Evolutionary conservation across 2,888 invertebrate species (phyloP), one percentile per base, ranked within the genome.

Genomic region (Habrosyne pyritoides): DNA sequence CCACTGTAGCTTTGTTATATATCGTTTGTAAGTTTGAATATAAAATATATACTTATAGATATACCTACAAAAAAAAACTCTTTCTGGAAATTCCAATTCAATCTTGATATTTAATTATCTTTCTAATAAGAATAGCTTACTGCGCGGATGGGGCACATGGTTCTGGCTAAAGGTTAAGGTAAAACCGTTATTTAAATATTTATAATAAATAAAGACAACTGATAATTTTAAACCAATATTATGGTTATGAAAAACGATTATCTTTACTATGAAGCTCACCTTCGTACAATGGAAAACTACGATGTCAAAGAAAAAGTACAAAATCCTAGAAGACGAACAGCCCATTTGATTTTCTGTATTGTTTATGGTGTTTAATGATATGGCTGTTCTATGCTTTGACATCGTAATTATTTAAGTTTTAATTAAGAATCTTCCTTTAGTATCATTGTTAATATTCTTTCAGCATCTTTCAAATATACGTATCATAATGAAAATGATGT

Each of bases 1-100:
- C 84, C 86, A 85, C 83, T 83, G 83, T 84, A 85, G 87, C 86
- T 87, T 82, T 81, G 73, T 81, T 81, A 82, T 72, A 69, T 69
- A 64, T 74, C 54, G 54, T 68, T 59, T 57, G 30, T 75, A 73
- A 74, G 69, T 67, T 52, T 76, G 72, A 77, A 74, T 53, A 69
- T 75, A 73, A 57, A 57, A 18, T 18, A 8, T 8, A 42, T 33
- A 36, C 18, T 14, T 42, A 18, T 42, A 18, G 18, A 4, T 2
- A 42, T n/a, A 18, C 2, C 5, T 24, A 5, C 24, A 2, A 10
- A 48, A 21, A 26, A 14, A 24, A 10, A 6, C 28, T 28, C 18
- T 18, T 21, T 50, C 50, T 21, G 21, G 12, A 49, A 49, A 50
- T 28, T 50, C 50, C 21, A 18, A 28, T 30, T 21, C 28, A 18